Percentiles rank a stretch among this genome's conserved stretches.
Evolutionary conservation across 2,888 invertebrate genomes (phyloP).

Genomic region (Melanotus villosus): DNA sequence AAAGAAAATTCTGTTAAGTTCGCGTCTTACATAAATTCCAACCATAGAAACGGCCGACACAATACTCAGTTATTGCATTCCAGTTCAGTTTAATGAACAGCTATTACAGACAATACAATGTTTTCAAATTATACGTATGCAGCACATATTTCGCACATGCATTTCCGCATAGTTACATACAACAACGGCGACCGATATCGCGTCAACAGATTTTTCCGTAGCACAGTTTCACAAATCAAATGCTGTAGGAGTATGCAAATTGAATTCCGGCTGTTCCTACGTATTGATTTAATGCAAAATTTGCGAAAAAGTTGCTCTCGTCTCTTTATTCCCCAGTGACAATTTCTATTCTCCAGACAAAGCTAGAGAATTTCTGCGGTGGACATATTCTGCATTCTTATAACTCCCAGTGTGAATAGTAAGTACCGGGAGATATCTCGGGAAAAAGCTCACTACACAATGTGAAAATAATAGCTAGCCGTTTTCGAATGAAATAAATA

Average conservation of each 20-base stretch:
- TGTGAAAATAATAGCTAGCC: background rate
- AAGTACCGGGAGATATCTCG: background rate
- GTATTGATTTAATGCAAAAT: conserved; percentile 21
- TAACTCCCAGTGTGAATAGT: background rate
- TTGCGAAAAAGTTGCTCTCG: conserved; percentile 16
- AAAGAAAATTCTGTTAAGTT: too few species aligned
- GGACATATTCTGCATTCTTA: background rate
- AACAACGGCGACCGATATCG: background rate
- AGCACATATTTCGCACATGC: background rate
- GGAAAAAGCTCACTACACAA: background rate
- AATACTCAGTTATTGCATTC: background rate
- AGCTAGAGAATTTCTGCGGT: conserved; percentile 12
- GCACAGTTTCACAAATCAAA: conserved; percentile 24
- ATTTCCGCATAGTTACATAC: conserved; percentile 6
- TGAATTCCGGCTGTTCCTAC: conserved; percentile 24
- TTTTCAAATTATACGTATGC: background rate
- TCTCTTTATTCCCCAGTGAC: conserved; percentile 2
- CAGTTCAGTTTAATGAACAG: background rate
- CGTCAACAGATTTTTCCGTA: conserved; percentile 11
- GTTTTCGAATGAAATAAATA: background rate
- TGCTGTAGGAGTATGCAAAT: conserved; percentile 27
- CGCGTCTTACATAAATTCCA: too few species aligned
- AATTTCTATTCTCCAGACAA: conserved; percentile 1
- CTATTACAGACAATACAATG: background rate
- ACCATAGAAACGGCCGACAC: background rate